Percentiles rank a stretch among this genome's conserved stretches.
These are phyloP conservation scores for Helicolenus hilgendorfi DNA, from an alignment of 2,797 vertebrate genomes.

Conservation along the genomic window DNA sequence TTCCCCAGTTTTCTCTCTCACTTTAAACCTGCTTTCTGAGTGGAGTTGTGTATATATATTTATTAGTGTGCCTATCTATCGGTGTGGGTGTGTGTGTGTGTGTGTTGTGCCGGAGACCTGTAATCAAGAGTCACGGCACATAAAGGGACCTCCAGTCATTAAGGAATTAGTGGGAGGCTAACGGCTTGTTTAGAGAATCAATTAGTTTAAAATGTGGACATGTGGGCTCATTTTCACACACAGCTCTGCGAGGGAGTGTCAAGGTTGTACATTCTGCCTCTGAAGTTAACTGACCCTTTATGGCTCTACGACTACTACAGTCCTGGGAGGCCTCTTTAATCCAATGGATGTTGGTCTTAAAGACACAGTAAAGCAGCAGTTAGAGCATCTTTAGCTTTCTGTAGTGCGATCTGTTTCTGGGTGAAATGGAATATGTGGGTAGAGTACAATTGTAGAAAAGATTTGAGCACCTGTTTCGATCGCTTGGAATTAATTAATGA, in stretches of 20 bases:
- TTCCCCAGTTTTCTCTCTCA: constrained; percentile 4
- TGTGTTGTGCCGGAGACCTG: constrained; percentile 66
- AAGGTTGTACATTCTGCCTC: constrained; percentile 48
- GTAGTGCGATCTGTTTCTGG: not conserved
- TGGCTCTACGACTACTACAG: constrained; percentile 8
- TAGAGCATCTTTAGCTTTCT: not conserved
- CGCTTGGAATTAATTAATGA: not conserved
- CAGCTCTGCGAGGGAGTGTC: constrained; percentile 46
- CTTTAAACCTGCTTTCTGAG: constrained; percentile 5
- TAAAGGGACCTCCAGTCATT: constrained; percentile 79
- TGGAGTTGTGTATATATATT: not conserved
- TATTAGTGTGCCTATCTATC: not conserved
- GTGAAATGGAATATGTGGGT: not conserved
- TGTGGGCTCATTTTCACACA: constrained; percentile 71
- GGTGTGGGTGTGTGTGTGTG: constrained; percentile 7
- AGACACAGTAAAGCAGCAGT: constrained; percentile 7
- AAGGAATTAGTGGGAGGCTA: constrained; percentile 83
- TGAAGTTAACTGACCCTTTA: constrained; percentile 66
- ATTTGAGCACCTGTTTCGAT: not conserved
- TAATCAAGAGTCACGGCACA: constrained; percentile 82
- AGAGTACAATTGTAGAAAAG: not conserved
- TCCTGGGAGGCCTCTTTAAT: constrained; percentile 35
- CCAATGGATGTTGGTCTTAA: not conserved
- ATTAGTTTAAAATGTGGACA: constrained; percentile 81
- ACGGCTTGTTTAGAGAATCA: constrained; percentile 83